Evolutionary conservation across 2,113 vertebrate species (phyloP).

Genomic region (Salvator merianae): DNA sequence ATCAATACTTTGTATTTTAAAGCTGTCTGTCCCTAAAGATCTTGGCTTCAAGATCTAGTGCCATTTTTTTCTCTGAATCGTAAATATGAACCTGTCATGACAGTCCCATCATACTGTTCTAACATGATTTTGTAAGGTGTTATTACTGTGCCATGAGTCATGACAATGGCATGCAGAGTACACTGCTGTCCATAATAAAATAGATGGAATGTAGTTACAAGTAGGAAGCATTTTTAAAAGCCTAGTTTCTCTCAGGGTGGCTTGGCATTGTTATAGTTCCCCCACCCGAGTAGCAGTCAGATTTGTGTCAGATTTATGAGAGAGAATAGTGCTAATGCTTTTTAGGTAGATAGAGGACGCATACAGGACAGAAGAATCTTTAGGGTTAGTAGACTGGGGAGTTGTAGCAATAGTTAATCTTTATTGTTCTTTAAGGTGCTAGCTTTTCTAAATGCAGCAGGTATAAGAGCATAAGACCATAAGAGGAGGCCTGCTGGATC

Average conservation of each 20-base stretch:
- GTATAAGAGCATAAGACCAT: too few species aligned
- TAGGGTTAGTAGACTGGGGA: background rate
- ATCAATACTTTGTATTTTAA: background rate
- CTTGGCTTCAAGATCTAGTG: background rate
- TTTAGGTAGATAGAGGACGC: background rate
- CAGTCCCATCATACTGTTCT: background rate
- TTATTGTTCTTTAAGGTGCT: background rate
- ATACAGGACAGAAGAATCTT: background rate
- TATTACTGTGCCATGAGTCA: background rate
- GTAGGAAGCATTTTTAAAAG: background rate
- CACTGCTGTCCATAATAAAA: background rate
- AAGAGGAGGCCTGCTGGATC: too few species aligned
- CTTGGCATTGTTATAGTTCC: background rate
- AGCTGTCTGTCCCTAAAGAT: background rate
- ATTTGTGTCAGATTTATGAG: background rate
- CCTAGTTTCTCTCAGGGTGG: background rate
- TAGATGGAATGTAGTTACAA: background rate
- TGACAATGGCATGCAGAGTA: background rate
- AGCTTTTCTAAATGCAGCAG: background rate
- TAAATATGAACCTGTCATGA: constrained; percentile 18
- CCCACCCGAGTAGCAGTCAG: too few species aligned
- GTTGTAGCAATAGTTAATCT: too few species aligned
- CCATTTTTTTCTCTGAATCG: background rate
- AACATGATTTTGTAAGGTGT: background rate
- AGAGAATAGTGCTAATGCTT: background rate